Base-by-base conservation (phyloP, 1,140 invertebrate species). In the Oryctes rhinoceros region DNA sequence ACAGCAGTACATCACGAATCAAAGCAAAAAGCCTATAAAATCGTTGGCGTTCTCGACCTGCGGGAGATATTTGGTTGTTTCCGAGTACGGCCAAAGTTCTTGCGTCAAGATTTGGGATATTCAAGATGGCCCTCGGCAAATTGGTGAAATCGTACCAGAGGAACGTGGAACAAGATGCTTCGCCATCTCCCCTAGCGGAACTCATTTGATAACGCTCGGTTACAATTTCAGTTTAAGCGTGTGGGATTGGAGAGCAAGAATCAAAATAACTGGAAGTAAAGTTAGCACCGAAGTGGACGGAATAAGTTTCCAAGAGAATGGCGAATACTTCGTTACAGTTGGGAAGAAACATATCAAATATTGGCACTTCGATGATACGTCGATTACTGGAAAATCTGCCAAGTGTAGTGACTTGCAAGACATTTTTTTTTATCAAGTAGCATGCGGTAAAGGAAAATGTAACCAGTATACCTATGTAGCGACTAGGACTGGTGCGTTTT, bases 161-260 rank as follows among this genome's bases (percentile, higher is more conserved):
- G 65, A 67, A 67, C 18, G 5, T 67, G 65, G 65, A 20, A 67
- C 65, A 24, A 67, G 20, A 67, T 67, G 65, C 24, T 67, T 67
- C 13, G 65, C 30, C 18, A 67, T 67, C 18, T 67, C 65, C 1
- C 65, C 65, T 24, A 18, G 35, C 35, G 65, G 65, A 24, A 24
- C 1, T 24, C 18, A 11, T 35, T 30, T 67, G 9, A 24, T 67
- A 20, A 67, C 65, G 13, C 9, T 67, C 35, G 65, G 65, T 13
- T 30, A 67, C 13, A 67, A 67, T 13, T 67, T 24, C 65, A 67
- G 18, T 20, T 4, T 67, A 11, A 67, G 13, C 20, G 20, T 67
- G 20, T 67, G 65, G 65, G 11, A 67, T 67, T 67, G 65, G 65
- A 24, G 65, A 24, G 9, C 13, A 9, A 67, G 24, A 13, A 24